Percentiles rank a stretch among this genome's conserved stretches.
Evolutionary conservation across 2,888 invertebrate species (phyloP).

Genomic region (Lydus trimaculatus): DNA sequence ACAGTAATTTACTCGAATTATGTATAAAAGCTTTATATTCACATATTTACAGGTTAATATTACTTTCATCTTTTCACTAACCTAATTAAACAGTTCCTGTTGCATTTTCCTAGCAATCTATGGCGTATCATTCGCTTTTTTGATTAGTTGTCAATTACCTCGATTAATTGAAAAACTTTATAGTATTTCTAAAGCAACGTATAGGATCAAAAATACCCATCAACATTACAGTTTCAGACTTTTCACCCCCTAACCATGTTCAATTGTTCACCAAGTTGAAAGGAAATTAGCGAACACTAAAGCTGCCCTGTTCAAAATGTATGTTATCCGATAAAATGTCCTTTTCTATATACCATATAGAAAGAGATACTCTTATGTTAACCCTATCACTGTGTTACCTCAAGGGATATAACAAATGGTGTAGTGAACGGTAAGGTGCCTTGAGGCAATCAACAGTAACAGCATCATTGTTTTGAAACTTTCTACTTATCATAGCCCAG

Average conservation of each 20-base stretch:
- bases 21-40: too few species aligned
- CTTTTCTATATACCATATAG: neutral
- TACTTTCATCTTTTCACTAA: too few species aligned
- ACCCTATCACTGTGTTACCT: neutral
- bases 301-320: neutral
- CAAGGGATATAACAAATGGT: neutral
- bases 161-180: neutral
- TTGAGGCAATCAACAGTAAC: neutral
- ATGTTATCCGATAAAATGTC: neutral
- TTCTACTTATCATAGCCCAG: neutral
- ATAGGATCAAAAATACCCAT: neutral
- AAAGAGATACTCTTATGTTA: neutral
- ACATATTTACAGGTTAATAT: too few species aligned
- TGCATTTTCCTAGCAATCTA: too few species aligned
- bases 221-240: neutral
- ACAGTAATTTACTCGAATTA: too few species aligned
- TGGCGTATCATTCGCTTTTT: too few species aligned
- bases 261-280: neutral
- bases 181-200: neutral
- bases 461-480: neutral
- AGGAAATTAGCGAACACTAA: neutral
- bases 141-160: too few species aligned
- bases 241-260: neutral
- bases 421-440: neutral
- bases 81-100: too few species aligned